Conservation (phyloP, 2,888 invertebrate genomes). For the Coremacera marginata region DNA sequence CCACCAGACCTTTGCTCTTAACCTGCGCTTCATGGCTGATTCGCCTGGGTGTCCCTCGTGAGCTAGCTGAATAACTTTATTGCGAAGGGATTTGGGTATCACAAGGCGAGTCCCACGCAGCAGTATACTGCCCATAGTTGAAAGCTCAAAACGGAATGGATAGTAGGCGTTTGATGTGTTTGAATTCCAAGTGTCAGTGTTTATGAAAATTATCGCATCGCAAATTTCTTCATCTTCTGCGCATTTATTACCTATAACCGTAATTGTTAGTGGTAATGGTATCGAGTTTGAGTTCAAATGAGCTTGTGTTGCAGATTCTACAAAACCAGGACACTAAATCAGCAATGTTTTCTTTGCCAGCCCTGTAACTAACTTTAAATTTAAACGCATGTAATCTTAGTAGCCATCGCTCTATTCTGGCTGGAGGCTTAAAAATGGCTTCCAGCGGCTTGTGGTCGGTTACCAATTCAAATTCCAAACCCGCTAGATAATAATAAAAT, state of each 20-base stretch:
- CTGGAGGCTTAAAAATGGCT: neutral
- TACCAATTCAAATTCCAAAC: too few species aligned
- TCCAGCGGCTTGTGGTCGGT: too few species aligned
- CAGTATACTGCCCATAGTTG: neutral
- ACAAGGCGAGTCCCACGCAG: neutral
- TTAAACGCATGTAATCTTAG: slow-evolving; percentile 36
- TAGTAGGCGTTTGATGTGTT: neutral
- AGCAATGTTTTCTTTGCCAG: neutral
- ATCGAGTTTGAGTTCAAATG: neutral
- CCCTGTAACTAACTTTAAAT: neutral
- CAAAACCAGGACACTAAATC: neutral
- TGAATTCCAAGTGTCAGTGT: neutral
- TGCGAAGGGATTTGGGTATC: slow-evolving; percentile 24
- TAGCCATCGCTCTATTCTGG: slow-evolving; percentile 38
- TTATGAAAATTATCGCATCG: neutral
- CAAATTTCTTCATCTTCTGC: neutral
- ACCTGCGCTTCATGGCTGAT: slow-evolving; percentile 30
- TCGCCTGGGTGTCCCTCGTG: neutral
- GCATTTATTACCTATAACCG: neutral
- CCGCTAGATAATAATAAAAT: too few species aligned
- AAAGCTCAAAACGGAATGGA: neutral
- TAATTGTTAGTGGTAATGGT: slow-evolving; percentile 18
- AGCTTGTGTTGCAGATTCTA: neutral
- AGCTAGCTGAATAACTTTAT: neutral
- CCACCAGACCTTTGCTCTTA: too few species aligned